Evolutionary conservation across 30 jellyfish, hydroid and myxozoan genomes (phyloP), one percentile per base, ranked within the genome.

Genomic region (Aurelia sp.): DNA sequence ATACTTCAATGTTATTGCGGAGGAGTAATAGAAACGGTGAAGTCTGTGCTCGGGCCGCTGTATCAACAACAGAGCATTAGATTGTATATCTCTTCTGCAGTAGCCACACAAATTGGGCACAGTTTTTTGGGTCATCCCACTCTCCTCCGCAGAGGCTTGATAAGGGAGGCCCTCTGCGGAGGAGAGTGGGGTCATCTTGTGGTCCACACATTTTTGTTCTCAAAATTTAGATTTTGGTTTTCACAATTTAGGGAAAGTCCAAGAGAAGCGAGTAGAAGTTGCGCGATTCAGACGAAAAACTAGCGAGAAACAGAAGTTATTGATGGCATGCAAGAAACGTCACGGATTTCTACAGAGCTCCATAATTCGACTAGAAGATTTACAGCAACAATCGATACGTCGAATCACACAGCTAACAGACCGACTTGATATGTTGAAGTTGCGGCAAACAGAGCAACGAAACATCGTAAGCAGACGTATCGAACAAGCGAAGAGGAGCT

Each of bases 361-460:
- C 53, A 68, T 84, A 18, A 50, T 74, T 35, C 76, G 81, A 71
- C 80, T 72, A 5, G 82, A 84, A 11, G 93, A 84, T 12, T 50
- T 59, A 21, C 93, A 84, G 61, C 76, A 37, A 6, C 71, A 30
- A 3, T 47, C 74, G 68, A 37, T 55, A 19, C 81, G 87, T 18
- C 60, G 93, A 50, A 60, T 74, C 18, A 41, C 62, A 50, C 67
- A 53, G 52, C 48, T 84, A 63, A 50, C 41, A 3, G 93, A 84
- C 55, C 67, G 84, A 19, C 40, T 70, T n/a, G 93, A 84, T 5
- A 84, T 84, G 93, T 53, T 84, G 66, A 53, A 57, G 22, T 18
- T 71, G 19, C 93, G 93, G 16, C 86, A 60, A 73, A 84, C 66
- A 11, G 93, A 84, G 57, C 86, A 76, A 15, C 86, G 93, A 70